A percentile compares a stretch with the other conserved stretches of the same genome.
Evolutionary conservation across 2,113 vertebrate species (phyloP).

Genomic region (Phoxinus phoxinus): DNA sequence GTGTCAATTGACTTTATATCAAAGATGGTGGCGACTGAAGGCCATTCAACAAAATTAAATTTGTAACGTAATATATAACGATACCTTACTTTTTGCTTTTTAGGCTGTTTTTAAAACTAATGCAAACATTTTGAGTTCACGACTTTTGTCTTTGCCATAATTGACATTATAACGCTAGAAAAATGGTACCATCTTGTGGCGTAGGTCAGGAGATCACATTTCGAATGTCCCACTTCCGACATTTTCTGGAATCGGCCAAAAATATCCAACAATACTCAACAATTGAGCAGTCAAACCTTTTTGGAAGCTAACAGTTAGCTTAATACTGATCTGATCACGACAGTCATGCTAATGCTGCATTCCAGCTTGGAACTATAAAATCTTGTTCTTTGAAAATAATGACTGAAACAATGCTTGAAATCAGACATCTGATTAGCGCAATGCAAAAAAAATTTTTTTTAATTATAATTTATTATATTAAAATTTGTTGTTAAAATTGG

Average conservation of each 20-base stretch:
- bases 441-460: not conserved
- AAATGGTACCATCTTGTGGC: not conserved
- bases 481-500: not conserved
- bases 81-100: not conserved
- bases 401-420: too few relatives aligned
- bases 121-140: not conserved
- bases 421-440: too few relatives aligned
- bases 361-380: not conserved
- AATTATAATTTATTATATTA: not conserved
- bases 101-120: not conserved
- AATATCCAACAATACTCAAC: not conserved
- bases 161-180: not conserved
- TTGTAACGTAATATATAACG: not conserved
- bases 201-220: not conserved
- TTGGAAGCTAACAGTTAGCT: not conserved
- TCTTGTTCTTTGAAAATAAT: too few relatives aligned
- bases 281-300: not conserved
- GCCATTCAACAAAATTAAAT: not conserved
- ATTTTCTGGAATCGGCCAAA: too few relatives aligned
- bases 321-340: not conserved
- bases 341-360: not conserved
- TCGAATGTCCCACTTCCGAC: not conserved
- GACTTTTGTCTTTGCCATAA: not conserved
- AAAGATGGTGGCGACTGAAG: not conserved
- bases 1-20: not conserved